These are phyloP conservation scores for Acropternis orthonyx DNA, from an alignment of 2,797 vertebrate genomes.

Conservation along the genomic window DNA sequence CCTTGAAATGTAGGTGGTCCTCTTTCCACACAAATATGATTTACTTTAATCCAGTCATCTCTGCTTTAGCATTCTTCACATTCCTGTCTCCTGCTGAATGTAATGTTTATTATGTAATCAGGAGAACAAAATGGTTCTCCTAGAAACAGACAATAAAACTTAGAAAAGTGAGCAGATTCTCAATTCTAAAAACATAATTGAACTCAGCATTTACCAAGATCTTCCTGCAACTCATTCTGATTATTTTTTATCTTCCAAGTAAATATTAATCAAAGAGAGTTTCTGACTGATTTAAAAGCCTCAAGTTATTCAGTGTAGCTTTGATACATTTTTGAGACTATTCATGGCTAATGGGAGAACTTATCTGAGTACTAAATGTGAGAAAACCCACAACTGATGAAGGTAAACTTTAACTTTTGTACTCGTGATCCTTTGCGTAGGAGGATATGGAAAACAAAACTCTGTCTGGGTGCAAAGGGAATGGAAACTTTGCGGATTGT, in stretches of 20 bases:
- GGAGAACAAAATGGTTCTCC: not conserved
- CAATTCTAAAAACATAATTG: not conserved
- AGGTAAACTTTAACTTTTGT: conserved; percentile 4
- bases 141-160: not conserved
- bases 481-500: conserved; percentile 31
- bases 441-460: conserved; percentile 45
- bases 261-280: not conserved
- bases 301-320: not conserved
- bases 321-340: not conserved
- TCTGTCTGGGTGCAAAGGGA: not conserved
- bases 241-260: not conserved
- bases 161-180: not conserved
- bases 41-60: not conserved
- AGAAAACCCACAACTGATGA: not conserved
- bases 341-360: not conserved
- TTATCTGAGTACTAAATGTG: not conserved
- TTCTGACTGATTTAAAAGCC: not conserved
- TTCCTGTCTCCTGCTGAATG: not conserved
- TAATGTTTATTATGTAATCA: not conserved
- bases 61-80: not conserved
- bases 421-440: not conserved
- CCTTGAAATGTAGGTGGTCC: not conserved
- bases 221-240: not conserved
- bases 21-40: not conserved
- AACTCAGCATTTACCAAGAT: not conserved